Evolutionary conservation across 2,888 invertebrate species (phyloP).

Genomic region (Saturnia japonica): DNA sequence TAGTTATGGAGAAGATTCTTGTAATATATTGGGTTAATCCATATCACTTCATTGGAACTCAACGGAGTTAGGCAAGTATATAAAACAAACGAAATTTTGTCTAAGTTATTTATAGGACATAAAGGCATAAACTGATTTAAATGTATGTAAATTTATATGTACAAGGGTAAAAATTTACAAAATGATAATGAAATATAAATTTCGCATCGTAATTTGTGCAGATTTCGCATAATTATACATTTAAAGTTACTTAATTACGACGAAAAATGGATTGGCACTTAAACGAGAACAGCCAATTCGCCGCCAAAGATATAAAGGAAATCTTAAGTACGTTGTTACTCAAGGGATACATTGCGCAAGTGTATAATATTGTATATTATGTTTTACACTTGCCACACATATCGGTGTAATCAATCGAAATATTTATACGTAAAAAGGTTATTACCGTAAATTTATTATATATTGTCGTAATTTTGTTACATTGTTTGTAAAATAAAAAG

Average conservation of each 20-base stretch:
- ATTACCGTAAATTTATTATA: not conserved
- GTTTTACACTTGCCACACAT: conserved; percentile 1
- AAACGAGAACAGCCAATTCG: conserved; percentile 7
- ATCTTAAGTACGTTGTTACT: conserved; percentile 13
- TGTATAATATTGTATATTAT: not conserved
- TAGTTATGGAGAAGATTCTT: not conserved
- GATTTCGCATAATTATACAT: not conserved
- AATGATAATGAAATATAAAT: not conserved
- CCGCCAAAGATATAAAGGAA: not conserved
- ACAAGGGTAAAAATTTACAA: not conserved
- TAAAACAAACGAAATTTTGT: not conserved
- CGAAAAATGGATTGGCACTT: not conserved
- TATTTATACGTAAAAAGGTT: not conserved
- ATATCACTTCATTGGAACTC: not conserved
- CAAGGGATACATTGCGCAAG: conserved; percentile 10
- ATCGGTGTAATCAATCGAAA: not conserved
- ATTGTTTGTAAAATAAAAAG: conserved; percentile 1
- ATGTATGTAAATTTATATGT: not conserved
- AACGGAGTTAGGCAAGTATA: not conserved
- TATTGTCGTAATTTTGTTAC: not conserved
- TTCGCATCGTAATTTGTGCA: not conserved
- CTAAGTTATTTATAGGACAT: not conserved
- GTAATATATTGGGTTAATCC: no score
- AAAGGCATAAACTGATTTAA: not conserved
- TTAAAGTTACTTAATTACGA: not conserved